A percentile compares a stretch with the other conserved stretches of the same genome.
phyloP scores from a whole-genome alignment of 2,888 invertebrate species.

The Apamea monoglypha region DNA sequence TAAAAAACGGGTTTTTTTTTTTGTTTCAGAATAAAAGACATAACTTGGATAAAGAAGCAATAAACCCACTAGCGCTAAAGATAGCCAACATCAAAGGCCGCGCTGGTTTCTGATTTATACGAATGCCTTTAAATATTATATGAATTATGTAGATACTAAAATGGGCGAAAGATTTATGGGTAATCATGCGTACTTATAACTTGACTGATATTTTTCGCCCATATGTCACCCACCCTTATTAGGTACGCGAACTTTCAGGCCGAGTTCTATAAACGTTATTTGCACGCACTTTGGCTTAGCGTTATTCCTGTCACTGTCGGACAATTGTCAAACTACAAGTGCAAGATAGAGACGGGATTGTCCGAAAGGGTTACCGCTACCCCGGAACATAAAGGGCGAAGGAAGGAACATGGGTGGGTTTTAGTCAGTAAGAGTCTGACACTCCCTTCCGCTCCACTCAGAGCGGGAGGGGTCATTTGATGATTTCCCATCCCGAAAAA shows the following conservation, averaged over 20 bases:
- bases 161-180: background rate
- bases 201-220: background rate
- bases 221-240: too few relatives aligned
- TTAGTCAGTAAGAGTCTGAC: too few relatives aligned
- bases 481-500: too few relatives aligned
- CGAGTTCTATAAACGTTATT: background rate
- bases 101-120: conserved; percentile 71
- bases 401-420: too few relatives aligned
- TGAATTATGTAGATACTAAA: conserved; percentile 9
- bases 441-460: too few relatives aligned
- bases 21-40: conserved; percentile 75
- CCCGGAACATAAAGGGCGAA: too few relatives aligned
- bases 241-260: too few relatives aligned
- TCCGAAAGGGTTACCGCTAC: too few relatives aligned
- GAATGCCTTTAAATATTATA: conserved; percentile 28
- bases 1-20: conserved; percentile 9
- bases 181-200: background rate
- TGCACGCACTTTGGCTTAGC: background rate
- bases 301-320: background rate
- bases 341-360: too few relatives aligned
- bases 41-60: conserved; percentile 67
- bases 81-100: conserved; percentile 79
- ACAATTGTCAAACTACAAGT: background rate
- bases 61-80: conserved; percentile 77
- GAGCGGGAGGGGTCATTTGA: too few relatives aligned